A percentile compares a stretch with the other conserved stretches of the same genome.
These are phyloP conservation scores for Bombus difficillimus DNA, from an alignment of 1,140 invertebrate species.

Conservation along the genomic window DNA sequence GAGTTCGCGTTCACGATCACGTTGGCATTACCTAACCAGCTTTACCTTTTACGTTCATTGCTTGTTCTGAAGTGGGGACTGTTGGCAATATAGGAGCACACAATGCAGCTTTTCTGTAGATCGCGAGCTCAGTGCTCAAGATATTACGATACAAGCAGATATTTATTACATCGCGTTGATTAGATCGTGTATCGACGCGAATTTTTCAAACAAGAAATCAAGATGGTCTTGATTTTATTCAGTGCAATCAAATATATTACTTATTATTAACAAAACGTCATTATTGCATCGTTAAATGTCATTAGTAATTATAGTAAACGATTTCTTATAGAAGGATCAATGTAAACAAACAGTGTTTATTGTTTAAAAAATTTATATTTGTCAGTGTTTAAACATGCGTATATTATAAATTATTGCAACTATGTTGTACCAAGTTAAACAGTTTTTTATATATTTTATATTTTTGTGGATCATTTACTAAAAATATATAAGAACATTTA, in stretches of 20 bases:
- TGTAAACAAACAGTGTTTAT: neutral
- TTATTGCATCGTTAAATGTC: too few relatives aligned
- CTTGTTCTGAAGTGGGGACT: slow-evolving; percentile 70
- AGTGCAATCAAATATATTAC: neutral
- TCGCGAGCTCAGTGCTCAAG: slow-evolving; percentile 18
- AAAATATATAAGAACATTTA: too few relatives aligned
- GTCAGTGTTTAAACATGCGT: neutral
- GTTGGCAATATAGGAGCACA: slow-evolving; percentile 63
- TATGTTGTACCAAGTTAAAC: neutral
- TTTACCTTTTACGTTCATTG: slow-evolving; percentile 78
- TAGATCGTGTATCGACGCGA: neutral
- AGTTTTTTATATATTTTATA: neutral
- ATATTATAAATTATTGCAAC: neutral
- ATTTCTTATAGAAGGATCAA: too few relatives aligned
- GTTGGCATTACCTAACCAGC: slow-evolving; percentile 73
- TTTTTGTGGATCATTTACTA: neutral
- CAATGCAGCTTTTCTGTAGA: slow-evolving; percentile 69
- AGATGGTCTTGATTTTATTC: neutral
- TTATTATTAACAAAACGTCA: neutral
- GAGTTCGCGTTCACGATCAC: slow-evolving; percentile 54
- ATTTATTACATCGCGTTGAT: slow-evolving; percentile 26
- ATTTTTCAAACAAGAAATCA: neutral
- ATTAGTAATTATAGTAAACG: too few relatives aligned
- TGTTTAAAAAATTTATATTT: neutral
- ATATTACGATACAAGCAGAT: slow-evolving; percentile 28